A percentile compares a stretch with the other conserved stretches of the same genome.
Conservation (phyloP, 2,113 vertebrate genomes). For the Accipiter virgatus region DNA sequence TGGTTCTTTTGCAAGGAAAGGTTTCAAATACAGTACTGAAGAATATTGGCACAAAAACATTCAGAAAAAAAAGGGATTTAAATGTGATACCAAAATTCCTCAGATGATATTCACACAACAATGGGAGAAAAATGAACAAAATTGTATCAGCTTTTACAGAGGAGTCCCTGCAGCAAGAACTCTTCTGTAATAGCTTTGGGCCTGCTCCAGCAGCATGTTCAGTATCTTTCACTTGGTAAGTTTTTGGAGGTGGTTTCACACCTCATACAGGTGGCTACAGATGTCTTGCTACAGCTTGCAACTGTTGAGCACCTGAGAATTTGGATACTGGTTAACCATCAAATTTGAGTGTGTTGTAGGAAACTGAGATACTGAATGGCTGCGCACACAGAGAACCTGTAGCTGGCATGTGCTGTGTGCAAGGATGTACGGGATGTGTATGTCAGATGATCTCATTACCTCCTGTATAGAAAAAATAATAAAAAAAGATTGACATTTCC, state of each 20-base stretch:
- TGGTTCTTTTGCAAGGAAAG: not conserved
- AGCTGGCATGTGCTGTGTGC: not conserved
- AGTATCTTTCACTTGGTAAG: not conserved
- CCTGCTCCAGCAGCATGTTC: not conserved
- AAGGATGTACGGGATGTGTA: accelerated
- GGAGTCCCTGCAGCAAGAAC: accelerated
- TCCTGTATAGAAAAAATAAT: not conserved
- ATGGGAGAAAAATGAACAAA: not conserved
- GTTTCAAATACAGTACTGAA: not conserved
- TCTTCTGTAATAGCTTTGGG: not conserved
- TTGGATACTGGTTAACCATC: not conserved
- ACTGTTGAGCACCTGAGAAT: not conserved
- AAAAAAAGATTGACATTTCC: not conserved
- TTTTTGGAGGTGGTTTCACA: not conserved
- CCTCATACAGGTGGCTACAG: not conserved
- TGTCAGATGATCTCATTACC: not conserved
- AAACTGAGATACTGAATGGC: not conserved
- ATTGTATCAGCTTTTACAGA: not conserved
- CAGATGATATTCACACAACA: not conserved
- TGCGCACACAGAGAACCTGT: not conserved
- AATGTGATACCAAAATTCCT: not conserved
- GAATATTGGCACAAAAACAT: not conserved
- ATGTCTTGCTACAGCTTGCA: not conserved
- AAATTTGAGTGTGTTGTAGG: not conserved
- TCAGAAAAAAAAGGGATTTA: not conserved